Evolutionary conservation across 64 coral and sea anemone species (phyloP), one percentile per base, ranked within the genome.

Genomic region (Platygyra sinensis): DNA sequence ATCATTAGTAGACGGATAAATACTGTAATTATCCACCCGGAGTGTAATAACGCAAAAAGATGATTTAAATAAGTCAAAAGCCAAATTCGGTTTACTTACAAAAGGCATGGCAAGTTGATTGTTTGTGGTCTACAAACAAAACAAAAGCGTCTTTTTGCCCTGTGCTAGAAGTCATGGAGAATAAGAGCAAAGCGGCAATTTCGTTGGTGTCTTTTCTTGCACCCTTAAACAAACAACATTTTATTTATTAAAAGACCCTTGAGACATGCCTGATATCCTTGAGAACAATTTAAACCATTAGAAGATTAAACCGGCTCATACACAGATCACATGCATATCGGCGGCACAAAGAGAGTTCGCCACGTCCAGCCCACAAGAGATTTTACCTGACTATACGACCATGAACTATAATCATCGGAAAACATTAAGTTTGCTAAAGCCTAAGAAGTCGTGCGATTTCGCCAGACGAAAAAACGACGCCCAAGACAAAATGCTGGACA

Each of bases 321-420:
- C 55, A 79, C 55, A n/a, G 76, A 79, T 79, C 33, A 36, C 33
- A 36, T 36, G 33, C 33, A 55, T 50, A 77, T 46, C 4, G 5
- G 46, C 24, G 49, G 1, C 17, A 27, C 8, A 57, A 57, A 55
- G 55, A 10, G 24, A 20, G 74, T 77, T 57, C 20, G 16, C 27
- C 46, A 22, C 27, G 65, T 69, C 65, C 20, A 5, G 65, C n/a
- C 13, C n/a, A 69, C 22, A 28, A 69, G 54, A 2, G 15, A 14
- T 57, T 57, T 57, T 16, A 27, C 65, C 24, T 69, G 22, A 25
- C 20, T 15, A 57, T 9, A 25, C 20, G 17, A 10, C 51, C 19
- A 79, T 79, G 76, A 79, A 16, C 55, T 79, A 79, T 79, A 54
- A 79, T 16, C 76, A 79, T 16, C 76, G 76, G 0, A 79, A 57